Percentiles rank a stretch among this genome's conserved stretches.
These are phyloP conservation scores for Aphidius colemani DNA, from an alignment of 2,888 invertebrate genomes.

Conservation along the genomic window DNA sequence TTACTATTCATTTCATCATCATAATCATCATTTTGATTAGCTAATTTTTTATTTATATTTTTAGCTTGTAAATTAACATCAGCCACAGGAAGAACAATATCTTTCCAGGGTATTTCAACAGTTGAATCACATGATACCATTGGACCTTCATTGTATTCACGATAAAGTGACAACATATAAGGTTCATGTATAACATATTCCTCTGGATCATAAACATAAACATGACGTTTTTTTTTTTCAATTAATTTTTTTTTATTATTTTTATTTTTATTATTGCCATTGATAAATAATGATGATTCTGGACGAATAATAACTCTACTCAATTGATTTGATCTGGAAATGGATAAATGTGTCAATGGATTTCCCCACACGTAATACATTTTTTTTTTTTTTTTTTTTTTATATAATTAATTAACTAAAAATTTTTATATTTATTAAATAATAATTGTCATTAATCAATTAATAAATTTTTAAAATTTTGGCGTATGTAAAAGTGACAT, in stretches of 20 bases:
- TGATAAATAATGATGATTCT: background rate
- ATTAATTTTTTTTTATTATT: conserved; percentile 1
- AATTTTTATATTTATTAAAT: background rate
- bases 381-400: background rate
- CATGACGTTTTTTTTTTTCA: conserved; percentile 38
- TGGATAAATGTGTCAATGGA: conserved; percentile 1
- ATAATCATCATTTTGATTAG: background rate
- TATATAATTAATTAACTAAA: too few relatives aligned
- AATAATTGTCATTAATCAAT: background rate
- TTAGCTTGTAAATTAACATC: conserved; percentile 27
- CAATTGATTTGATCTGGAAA: conserved; percentile 14
- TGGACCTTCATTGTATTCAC: conserved; percentile 43
- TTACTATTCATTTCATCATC: conserved; percentile 24
- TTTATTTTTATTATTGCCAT: background rate
- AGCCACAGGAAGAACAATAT: conserved; percentile 42
- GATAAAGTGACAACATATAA: conserved; percentile 43
- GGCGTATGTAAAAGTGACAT: too few relatives aligned
- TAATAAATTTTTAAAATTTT: too few relatives aligned
- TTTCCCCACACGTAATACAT: conserved; percentile 26
- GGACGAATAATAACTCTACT: background rate
- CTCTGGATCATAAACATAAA: conserved; percentile 44
- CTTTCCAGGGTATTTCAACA: conserved; percentile 52
- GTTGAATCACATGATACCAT: conserved; percentile 43
- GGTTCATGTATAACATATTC: conserved; percentile 48
- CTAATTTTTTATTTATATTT: background rate